A percentile compares a stretch with the other conserved stretches of the same genome.
phyloP scores from a whole-genome alignment of 2,888 invertebrate genomes.

The Diogma glabrata region DNA sequence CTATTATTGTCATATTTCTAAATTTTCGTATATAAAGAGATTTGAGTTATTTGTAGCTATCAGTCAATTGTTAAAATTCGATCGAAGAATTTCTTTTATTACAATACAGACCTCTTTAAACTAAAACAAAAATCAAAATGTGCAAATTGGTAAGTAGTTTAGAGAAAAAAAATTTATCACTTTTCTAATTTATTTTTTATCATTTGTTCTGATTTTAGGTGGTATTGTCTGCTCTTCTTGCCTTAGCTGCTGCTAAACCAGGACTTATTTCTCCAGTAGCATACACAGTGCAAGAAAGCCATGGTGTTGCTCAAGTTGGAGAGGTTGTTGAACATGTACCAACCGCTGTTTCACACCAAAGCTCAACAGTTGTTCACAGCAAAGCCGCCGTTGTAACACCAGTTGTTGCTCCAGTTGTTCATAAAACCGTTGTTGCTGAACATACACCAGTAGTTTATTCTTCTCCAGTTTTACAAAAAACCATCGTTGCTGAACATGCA shows the following conservation, averaged over 20 bases:
- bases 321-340: constrained; percentile 26
- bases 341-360: constrained; percentile 42
- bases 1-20: too few relatives aligned
- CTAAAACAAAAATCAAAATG: constrained; percentile 31
- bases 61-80: constrained; percentile 25
- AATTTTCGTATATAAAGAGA: too few relatives aligned
- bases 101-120: constrained; percentile 10
- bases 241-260: constrained; percentile 26
- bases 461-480: background rate
- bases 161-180: too few relatives aligned
- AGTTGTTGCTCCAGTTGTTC: constrained; percentile 18
- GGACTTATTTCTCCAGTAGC: background rate
- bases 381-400: constrained; percentile 29
- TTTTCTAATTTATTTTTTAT: too few relatives aligned
- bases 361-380: constrained; percentile 40
- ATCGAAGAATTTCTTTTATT: too few relatives aligned
- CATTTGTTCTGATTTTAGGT: too few relatives aligned
- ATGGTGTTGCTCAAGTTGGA: constrained; percentile 28
- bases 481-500: background rate
- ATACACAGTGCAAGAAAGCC: constrained; percentile 24
- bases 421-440: constrained; percentile 7
- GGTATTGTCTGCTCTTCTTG: constrained; percentile 48
- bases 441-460: constrained; percentile 6
- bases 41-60: too few relatives aligned
- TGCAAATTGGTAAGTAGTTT: too few relatives aligned